A percentile compares a stretch with the other conserved stretches of the same genome.
Evolutionary conservation across 1,140 invertebrate species (phyloP).

Genomic region (Pteromalus puparum): DNA sequence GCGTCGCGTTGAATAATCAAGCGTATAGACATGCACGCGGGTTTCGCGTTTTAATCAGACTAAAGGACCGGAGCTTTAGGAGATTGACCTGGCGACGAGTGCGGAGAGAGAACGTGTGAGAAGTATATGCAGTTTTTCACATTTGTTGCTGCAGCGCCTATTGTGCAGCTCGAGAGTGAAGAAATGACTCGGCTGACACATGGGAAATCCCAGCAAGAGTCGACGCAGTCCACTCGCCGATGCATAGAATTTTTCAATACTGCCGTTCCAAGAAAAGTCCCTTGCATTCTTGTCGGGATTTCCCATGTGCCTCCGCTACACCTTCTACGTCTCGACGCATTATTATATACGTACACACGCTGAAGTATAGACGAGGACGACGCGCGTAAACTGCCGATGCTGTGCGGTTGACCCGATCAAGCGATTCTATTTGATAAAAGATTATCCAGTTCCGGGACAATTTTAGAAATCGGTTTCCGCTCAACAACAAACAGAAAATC

Average conservation of each 20-base stretch:
- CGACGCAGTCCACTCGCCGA: slow-evolving; percentile 43
- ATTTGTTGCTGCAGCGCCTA: background rate
- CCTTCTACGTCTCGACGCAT: background rate
- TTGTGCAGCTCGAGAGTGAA: slow-evolving; percentile 3
- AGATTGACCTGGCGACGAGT: background rate
- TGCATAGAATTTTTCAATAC: slow-evolving; percentile 56
- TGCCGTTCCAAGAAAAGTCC: slow-evolving; percentile 7
- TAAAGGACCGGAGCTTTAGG: background rate
- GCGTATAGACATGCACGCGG: background rate
- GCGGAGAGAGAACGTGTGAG: background rate
- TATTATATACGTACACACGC: background rate
- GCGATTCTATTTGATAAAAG: background rate
- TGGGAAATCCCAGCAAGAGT: slow-evolving; percentile 51
- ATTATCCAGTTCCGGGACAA: too few relatives aligned
- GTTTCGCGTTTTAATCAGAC: slow-evolving; percentile 36
- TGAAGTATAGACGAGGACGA: background rate
- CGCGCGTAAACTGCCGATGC: background rate
- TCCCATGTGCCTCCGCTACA: slow-evolving; percentile 42
- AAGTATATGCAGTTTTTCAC: slow-evolving; percentile 18
- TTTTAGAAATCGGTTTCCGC: too few relatives aligned
- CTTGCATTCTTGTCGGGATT: slow-evolving; percentile 44
- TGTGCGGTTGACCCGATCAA: background rate
- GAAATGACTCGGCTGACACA: slow-evolving; percentile 46
- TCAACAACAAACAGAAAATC: too few relatives aligned
- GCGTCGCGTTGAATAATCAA: background rate